Base-by-base conservation (phyloP, 2,797 vertebrate species). In the Hephaestus fuliginosus region DNA sequence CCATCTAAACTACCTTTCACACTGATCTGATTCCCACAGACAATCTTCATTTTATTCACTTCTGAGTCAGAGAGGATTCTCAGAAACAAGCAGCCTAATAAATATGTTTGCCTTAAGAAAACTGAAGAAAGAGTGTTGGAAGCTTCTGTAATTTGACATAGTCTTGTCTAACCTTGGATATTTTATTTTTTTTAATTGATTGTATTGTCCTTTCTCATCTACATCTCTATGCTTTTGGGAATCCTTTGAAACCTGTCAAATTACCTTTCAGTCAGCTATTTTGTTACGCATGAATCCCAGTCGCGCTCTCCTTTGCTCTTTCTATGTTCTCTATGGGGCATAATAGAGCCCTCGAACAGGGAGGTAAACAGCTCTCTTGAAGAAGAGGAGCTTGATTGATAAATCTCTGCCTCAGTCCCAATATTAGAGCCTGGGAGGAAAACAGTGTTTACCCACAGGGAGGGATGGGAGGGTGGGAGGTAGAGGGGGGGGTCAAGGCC, bases 341-440 rank as follows among this genome's bases (percentile, higher is more conserved):
- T 75, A 86, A 81, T 41, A 49, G 62, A 84, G 86, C 85, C 81
- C 76, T 87, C 86, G 78, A 90, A 81, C 36, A 2, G 28, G 69
- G 39, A 71, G 58, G 77, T 65, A 80, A 83, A 81, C 51, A 71
- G 68, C 70, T 71, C 64, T 69, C 63, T 55, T 80, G 58, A 86
- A 84, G 70, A 41, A 75, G 49, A 86, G 17, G 53, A 66, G 78
- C 55, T 71, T 73, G 80, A 82, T 68, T 76, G 73, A 86, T 85
- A 75, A 89, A 84, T 82, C 62, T 70, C 72, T 68, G 48, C 52
- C 57, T 80, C 52, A 69, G 61, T 78, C 53, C 52, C 61, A 80
- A 56, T 81, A 82, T 83, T 68, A 81, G n/a, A 36, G 48, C 39
- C 65, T 53, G 49, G 25, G 66, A 79, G 74, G 55, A 68, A 80